A percentile compares a stretch with the other conserved stretches of the same genome.
phyloP scores from a whole-genome alignment of 2,113 vertebrate genomes.

The Elaphurus davidianus region DNA sequence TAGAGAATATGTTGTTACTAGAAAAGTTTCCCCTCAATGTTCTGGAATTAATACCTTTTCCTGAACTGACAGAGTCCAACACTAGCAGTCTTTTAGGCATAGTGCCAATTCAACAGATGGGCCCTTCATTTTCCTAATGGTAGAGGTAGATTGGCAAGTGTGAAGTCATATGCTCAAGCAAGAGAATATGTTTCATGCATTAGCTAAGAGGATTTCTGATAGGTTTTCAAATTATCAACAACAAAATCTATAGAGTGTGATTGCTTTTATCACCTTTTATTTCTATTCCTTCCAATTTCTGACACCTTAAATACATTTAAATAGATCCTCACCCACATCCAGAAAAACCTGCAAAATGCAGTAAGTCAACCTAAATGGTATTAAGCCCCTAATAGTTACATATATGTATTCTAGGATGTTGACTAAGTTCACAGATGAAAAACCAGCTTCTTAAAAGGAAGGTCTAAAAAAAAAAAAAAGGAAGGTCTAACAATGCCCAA shows the following conservation, averaged over 20 bases:
- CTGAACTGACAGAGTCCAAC: background rate
- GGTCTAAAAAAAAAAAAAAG: background rate
- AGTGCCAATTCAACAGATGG: background rate
- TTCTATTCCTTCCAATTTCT: background rate
- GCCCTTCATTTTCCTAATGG: background rate
- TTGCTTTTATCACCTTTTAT: background rate
- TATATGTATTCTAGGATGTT: background rate
- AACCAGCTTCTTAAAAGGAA: background rate
- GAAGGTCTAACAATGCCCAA: background rate
- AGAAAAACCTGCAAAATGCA: background rate
- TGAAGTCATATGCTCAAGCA: background rate
- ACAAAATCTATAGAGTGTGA: background rate
- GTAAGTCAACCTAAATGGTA: background rate
- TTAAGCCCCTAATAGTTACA: background rate
- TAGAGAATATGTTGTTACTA: background rate
- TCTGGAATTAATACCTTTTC: constrained; percentile 4
- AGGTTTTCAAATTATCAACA: background rate
- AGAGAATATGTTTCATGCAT: background rate
- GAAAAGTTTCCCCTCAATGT: background rate
- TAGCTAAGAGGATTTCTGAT: background rate
- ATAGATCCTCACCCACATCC: background rate
- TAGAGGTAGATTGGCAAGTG: background rate
- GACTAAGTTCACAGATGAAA: background rate
- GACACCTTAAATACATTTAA: background rate
- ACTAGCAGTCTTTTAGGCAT: background rate